Evolutionary conservation across 1,140 invertebrate species (phyloP).

Genomic region (Dryas iulia): DNA sequence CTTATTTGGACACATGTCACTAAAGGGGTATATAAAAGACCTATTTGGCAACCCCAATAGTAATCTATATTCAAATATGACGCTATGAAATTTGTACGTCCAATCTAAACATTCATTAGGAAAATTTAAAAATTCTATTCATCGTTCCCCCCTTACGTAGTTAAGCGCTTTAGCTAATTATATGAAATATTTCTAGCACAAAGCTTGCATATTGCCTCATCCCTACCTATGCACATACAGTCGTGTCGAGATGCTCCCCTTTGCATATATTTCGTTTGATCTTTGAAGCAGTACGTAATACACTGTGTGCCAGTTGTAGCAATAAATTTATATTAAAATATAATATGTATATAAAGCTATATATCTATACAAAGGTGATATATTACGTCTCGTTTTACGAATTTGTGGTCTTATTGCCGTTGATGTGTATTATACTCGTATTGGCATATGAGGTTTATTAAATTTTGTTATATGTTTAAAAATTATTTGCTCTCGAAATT

Average conservation of each 20-base stretch:
- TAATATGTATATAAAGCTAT: slow-evolving; percentile 1
- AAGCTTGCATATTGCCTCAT: slow-evolving; percentile 40
- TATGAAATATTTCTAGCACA: slow-evolving; percentile 55
- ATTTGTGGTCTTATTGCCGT: neutral
- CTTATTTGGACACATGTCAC: slow-evolving; percentile 71
- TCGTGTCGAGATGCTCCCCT: slow-evolving; percentile 52
- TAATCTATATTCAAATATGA: slow-evolving; percentile 73
- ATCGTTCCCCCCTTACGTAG: slow-evolving; percentile 45
- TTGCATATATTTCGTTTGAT: slow-evolving; percentile 70
- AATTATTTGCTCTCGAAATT: neutral
- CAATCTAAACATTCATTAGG: slow-evolving; percentile 76
- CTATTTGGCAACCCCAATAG: slow-evolving; percentile 46
- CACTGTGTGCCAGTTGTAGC: slow-evolving; percentile 19
- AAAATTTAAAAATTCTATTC: slow-evolving; percentile 63
- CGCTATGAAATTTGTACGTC: slow-evolving; percentile 62
- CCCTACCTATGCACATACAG: slow-evolving; percentile 43
- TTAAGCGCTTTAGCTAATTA: slow-evolving; percentile 75
- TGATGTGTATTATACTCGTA: neutral
- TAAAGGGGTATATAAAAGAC: slow-evolving; percentile 44
- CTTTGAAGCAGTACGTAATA: slow-evolving; percentile 44
- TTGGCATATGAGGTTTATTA: neutral
- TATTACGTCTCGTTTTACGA: neutral
- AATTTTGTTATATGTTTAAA: neutral
- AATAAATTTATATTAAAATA: slow-evolving; percentile 27
- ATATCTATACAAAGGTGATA: neutral